Evolutionary conservation across 1,140 invertebrate species (phyloP).

Genomic region (Drosophila paulistorum): DNA sequence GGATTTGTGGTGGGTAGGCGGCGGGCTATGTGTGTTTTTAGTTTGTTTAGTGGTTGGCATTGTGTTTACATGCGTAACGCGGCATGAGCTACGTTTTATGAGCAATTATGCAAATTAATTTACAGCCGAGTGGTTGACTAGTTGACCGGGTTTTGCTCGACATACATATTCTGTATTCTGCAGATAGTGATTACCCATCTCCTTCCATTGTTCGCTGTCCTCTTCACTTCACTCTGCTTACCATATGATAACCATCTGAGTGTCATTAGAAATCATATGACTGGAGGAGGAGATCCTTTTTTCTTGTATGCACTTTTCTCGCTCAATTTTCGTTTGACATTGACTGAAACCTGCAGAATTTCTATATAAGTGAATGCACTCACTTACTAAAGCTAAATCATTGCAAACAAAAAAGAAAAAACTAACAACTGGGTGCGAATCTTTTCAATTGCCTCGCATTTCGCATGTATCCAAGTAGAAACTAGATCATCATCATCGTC

Average conservation of each 20-base stretch:
- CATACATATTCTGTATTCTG: conserved; percentile 29
- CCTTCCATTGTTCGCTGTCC: neutral
- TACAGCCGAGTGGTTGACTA: conserved; percentile 46
- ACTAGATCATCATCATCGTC: conserved; percentile 60
- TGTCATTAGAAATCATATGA: too few species aligned
- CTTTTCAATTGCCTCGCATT: conserved; percentile 74
- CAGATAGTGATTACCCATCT: neutral
- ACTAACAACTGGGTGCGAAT: conserved; percentile 55
- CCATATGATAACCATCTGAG: too few species aligned
- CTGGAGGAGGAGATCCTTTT: too few species aligned
- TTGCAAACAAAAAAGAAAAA: conserved; percentile 10
- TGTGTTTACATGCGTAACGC: conserved; percentile 60
- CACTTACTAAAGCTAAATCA: conserved; percentile 38
- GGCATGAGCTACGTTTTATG: conserved; percentile 69
- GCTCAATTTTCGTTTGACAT: conserved; percentile 47
- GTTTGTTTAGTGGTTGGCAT: conserved; percentile 34
- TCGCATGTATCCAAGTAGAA: conserved; percentile 58
- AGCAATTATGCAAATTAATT: conserved; percentile 81
- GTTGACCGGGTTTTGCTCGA: conserved; percentile 52
- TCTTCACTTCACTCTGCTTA: neutral
- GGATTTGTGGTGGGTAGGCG: conserved; percentile 17
- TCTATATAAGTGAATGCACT: conserved; percentile 19
- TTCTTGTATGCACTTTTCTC: neutral
- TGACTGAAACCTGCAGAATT: conserved; percentile 10
- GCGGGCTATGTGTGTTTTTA: conserved; percentile 29